Percentiles rank a stretch among this genome's conserved stretches.
Conservation (phyloP, 2,113 vertebrate genomes). For the Laterallus jamaicensis region DNA sequence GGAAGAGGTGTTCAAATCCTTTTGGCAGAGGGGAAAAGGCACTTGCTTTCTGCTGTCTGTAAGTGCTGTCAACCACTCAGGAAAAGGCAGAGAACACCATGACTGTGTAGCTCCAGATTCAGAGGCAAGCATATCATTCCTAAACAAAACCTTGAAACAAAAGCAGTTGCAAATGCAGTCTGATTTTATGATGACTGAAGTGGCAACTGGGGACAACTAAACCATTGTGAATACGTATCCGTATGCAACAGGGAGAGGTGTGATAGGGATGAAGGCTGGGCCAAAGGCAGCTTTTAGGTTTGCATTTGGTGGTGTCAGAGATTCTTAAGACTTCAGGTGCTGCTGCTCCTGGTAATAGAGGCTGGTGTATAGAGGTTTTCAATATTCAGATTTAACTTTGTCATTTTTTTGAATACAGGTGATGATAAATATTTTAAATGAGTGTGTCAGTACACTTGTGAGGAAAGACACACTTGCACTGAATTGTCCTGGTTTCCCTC, state of each 20-base stretch:
- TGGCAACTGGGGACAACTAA: neutral
- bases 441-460: neutral
- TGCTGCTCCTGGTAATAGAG: neutral
- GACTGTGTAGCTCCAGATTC: rapidly evolving
- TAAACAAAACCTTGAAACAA: neutral
- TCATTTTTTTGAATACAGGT: neutral
- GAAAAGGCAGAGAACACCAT: neutral
- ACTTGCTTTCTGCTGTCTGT: neutral
- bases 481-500: neutral
- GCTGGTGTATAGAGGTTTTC: neutral
- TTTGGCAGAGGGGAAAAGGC: neutral
- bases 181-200: neutral
- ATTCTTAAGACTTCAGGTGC: neutral
- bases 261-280: neutral
- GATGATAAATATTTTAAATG: neutral
- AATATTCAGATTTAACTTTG: neutral
- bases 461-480: neutral
- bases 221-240: neutral
- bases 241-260: neutral
- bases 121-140: neutral
- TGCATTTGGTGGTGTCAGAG: rapidly evolving
- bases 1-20: neutral
- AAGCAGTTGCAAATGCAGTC: neutral
- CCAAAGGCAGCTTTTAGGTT: neutral
- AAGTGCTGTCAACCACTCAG: neutral